Evolutionary conservation across 2,797 vertebrate genomes (phyloP), one percentile per base, ranked within the genome.

Genomic region (Notoglanidium macrostoma): DNA sequence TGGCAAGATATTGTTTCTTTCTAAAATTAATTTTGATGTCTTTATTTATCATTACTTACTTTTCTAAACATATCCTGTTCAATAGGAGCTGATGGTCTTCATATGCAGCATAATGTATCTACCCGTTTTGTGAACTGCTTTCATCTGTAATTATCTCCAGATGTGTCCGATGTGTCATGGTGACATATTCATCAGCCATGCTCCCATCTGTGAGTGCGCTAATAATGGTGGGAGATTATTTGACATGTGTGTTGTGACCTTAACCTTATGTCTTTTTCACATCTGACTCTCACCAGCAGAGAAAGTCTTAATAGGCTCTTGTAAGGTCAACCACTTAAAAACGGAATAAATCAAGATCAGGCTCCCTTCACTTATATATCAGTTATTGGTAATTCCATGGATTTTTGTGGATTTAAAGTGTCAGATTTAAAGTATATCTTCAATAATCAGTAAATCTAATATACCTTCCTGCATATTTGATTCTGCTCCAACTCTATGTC

Each of bases 141-240:
- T 90, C 70, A 80, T 88, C 88, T 85, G 46, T 92, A 92, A 95
- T 92, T 89, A 91, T 79, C 90, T 93, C 93, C 94, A 95, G 93
- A 92, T 94, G 93, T 91, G 87, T 86, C 51, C 54, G 77, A 86
- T 91, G 92, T 91, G 90, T 94, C 93, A 90, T 46, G 17, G 40
- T 92, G 93, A 92, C 92, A 94, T 89, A 90, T 94, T 94, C 92
- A 91, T 92, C 90, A 81, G 92, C 89, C 89, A 91, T 87, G 74
- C 80, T 89, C 89, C 87, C 84, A 83, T 90, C 88, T 87, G 86
- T 90, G 87, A 88, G 89, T 89, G 90, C 6, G 5, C 88, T 92
- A 93, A 94, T 93, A 88, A 90, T 87, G 89, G 90, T 92, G 92
- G 29, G 88, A 90, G 91, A 93, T 90, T 68, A 81, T 73, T 90